Base-by-base conservation (phyloP, 2,888 invertebrate genomes). In the Timandra comae region DNA sequence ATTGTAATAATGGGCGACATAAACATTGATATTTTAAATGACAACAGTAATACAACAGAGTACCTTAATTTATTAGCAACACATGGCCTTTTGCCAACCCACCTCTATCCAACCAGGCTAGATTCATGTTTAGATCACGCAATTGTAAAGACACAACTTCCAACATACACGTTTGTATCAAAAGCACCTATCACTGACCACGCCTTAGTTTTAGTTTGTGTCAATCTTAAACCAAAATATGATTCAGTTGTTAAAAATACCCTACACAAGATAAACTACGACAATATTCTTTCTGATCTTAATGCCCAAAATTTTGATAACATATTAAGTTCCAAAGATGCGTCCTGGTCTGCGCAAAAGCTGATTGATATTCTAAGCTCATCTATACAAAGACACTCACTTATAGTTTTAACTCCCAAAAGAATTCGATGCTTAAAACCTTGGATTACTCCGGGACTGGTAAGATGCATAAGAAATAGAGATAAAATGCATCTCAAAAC, bases 391-490 rank as follows among this genome's bases (percentile, higher is more conserved):
- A 23, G 9, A 7, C 16, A 40, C 23, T 25, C 36, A 2, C 29
- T 8, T 2, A 11, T 7, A 4, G 9, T 26, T 0, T 16, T 19
- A 12, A 12, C 27, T 2, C 12, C 43, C 0, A 25, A 21, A 7
- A 34, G 28, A 16, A 39, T 42, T 8, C 35, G 30, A 16, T 27
- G 31, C 3, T 5, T 39, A 0, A 49, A 49, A 27, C 46, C 43
- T 0, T 49, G 46, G 47, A 42, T 50, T 1, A 45, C 46, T 0
- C 31, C 43, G 7, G 49, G 48, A 2, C 13, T 49, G 1, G 22
- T 52, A 2, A n/a, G 41, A n/a, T 51, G 51, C 22, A 43, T 55
- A 2, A 30, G 39, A 3, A 25, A 51, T 11, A 25, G 49, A 7
- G 46, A 52, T 9, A 34, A 24, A 6, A 7, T 49, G 2, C 35